Evolutionary conservation across 2,888 invertebrate genomes (phyloP).

Genomic region (Cryptocephalus moraei): DNA sequence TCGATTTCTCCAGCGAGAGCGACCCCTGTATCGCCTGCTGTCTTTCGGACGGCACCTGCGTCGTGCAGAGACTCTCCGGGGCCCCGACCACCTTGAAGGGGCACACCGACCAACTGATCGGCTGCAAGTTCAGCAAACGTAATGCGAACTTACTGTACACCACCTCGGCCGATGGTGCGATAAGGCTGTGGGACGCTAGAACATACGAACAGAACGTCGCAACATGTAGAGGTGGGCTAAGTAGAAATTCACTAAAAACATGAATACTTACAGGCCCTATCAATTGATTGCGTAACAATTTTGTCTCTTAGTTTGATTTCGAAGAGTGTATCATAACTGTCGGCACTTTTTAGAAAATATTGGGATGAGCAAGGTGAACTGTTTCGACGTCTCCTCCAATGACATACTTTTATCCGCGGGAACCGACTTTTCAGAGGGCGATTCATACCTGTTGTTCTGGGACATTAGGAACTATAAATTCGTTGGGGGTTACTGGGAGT

Average conservation of each 20-base stretch:
- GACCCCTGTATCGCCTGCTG: no score
- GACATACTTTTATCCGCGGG: constrained; percentile 65
- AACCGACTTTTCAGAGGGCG: constrained; percentile 56
- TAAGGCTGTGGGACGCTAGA: constrained; percentile 56
- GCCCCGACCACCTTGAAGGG: no score
- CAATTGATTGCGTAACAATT: no score
- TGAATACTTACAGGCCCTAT: no score
- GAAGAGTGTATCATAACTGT: no score
- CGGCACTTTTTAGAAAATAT: background rate
- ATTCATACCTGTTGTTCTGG: constrained; percentile 72
- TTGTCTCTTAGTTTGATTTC: no score
- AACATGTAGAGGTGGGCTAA: constrained; percentile 15
- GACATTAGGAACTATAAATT: constrained; percentile 55
- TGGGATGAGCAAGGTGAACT: constrained; percentile 48
- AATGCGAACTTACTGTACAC: constrained; percentile 51
- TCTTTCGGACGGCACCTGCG: no score
- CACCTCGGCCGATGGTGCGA: constrained; percentile 45
- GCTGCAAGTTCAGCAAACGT: constrained; percentile 47
- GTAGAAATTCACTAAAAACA: no score
- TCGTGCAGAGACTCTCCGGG: no score
- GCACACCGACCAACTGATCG: constrained; percentile 37
- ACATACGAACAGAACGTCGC: constrained; percentile 34
- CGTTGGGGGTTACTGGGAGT: constrained; percentile 74
- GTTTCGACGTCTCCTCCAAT: constrained; percentile 65
- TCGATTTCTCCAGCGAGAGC: no score